Conservation (phyloP, 2,113 vertebrate species). For the Deroptyus accipitrinus region DNA sequence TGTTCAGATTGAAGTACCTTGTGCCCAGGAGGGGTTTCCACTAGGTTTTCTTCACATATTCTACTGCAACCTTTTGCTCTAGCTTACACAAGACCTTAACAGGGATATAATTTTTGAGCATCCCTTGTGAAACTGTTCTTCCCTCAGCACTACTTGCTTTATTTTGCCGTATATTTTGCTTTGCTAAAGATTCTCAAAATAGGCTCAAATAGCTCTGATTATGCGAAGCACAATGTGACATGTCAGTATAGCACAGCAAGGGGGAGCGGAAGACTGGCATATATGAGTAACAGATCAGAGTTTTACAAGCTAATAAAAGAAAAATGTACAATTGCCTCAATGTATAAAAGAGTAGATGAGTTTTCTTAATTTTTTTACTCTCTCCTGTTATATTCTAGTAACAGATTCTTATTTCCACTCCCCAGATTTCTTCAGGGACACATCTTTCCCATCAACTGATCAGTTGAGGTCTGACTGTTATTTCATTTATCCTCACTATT, state of each 20-base stretch:
- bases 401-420: neutral
- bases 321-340: neutral
- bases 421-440: neutral
- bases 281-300: neutral
- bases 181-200: conserved; percentile 2
- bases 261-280: neutral
- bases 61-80: neutral
- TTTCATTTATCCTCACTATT: neutral
- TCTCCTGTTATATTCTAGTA: neutral
- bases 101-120: neutral
- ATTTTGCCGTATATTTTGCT: neutral
- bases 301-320: neutral
- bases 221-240: neutral
- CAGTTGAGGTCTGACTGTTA: neutral
- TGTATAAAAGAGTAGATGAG: neutral
- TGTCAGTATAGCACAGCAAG: neutral
- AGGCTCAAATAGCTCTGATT: neutral
- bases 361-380: neutral
- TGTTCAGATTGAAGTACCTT: neutral
- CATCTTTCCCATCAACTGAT: neutral
- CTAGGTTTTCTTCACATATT: neutral
- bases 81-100: conserved; percentile 10
- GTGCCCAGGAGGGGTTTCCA: neutral
- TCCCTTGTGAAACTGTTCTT: neutral
- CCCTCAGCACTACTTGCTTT: neutral